Percentiles rank a stretch among this genome's conserved stretches.
phyloP scores from a whole-genome alignment of 2,113 vertebrate genomes.

The Fregata magnificens region DNA sequence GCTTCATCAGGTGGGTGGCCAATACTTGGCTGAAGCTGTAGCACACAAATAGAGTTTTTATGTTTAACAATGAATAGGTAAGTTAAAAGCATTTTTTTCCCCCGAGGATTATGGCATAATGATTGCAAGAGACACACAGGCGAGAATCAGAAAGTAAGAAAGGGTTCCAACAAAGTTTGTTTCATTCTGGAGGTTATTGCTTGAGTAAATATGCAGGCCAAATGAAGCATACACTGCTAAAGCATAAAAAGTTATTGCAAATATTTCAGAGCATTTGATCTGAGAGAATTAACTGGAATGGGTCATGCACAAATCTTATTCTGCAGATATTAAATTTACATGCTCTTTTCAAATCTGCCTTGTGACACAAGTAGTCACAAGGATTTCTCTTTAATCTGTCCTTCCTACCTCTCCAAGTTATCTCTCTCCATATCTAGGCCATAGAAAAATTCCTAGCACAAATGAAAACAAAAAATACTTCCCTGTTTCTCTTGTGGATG shows the following conservation, averaged over 20 bases:
- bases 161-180: background rate
- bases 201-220: background rate
- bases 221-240: background rate
- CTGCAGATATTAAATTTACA: background rate
- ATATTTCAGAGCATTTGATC: background rate
- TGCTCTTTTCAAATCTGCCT: background rate
- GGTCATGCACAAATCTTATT: background rate
- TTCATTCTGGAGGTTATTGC: conserved; percentile 1
- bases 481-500: background rate
- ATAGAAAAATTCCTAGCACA: background rate
- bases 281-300: background rate
- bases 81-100: background rate
- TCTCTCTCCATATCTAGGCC: background rate
- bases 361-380: background rate
- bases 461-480: background rate
- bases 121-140: background rate
- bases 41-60: conserved; percentile 12
- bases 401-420: background rate
- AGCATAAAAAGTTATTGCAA: background rate
- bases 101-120: background rate
- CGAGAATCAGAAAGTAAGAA: background rate
- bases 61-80: background rate
- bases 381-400: background rate
- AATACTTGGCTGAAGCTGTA: conserved; percentile 21
- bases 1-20: conserved; percentile 24